Evolutionary conservation across 2,113 vertebrate genomes (phyloP).

Genomic region (Notarius quadriscutis): DNA sequence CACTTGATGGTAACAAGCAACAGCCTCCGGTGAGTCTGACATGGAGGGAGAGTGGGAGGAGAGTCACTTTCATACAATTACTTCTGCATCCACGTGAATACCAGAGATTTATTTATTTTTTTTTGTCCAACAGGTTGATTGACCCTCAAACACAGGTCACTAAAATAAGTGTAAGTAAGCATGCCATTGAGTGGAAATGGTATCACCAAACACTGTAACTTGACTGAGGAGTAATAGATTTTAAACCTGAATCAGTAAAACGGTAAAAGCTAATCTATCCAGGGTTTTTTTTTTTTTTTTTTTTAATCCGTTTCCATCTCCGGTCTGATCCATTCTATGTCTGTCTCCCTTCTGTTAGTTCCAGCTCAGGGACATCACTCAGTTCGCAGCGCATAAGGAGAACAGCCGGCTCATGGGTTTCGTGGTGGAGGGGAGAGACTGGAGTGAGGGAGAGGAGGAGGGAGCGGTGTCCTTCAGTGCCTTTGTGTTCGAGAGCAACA

Average conservation of each 20-base stretch:
- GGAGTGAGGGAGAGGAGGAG: slow-evolving; percentile 67
- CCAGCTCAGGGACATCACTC: slow-evolving; percentile 83
- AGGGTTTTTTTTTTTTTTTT: not conserved
- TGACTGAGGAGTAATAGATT: not conserved
- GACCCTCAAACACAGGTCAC: slow-evolving; percentile 98
- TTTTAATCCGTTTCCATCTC: not conserved
- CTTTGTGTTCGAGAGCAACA: slow-evolving; percentile 96
- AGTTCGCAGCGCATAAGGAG: slow-evolving; percentile 93
- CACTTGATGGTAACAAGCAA: slow-evolving; percentile 94
- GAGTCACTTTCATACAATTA: not conserved
- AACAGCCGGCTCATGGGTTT: slow-evolving; percentile 92
- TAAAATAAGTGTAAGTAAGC: slow-evolving; percentile 85
- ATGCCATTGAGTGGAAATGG: too few relatives aligned
- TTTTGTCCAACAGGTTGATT: slow-evolving; percentile 79
- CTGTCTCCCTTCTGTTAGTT: slow-evolving; percentile 74
- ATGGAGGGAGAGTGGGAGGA: not conserved
- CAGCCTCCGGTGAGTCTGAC: slow-evolving; percentile 75
- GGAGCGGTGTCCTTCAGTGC: slow-evolving; percentile 81
- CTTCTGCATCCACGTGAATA: not conserved
- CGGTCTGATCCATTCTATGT: not conserved
- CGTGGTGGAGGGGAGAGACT: slow-evolving; percentile 79
- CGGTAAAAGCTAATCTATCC: not conserved
- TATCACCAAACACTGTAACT: not conserved
- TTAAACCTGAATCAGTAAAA: not conserved
- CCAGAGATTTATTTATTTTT: too few relatives aligned